Base-by-base conservation (phyloP, 1,140 invertebrate species). In the Drosophila sucinea region DNA sequence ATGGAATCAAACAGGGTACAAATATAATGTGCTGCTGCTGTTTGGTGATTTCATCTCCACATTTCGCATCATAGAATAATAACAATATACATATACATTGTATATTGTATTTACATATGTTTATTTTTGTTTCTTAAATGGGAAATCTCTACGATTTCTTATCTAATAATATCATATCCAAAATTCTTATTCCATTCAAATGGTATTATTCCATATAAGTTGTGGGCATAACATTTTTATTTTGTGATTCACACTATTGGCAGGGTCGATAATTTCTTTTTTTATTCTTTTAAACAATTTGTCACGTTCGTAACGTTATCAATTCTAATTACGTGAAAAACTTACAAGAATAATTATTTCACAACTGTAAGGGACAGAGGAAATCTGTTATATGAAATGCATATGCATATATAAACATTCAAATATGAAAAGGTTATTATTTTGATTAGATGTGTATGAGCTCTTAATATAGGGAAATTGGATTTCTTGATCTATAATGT, bases 41-140 rank as follows among this genome's bases (percentile, higher is more conserved):
- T 68, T 76, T 62, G 72, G 73, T 76, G 73, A 76, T 76, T 76
- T 76, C 72, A 76, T 76, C 17, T 58, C 11, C 38, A 17, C 11
- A 35, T 23, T 30, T 30, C 56, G 32, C 17, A 25, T 33, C 30
- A 56, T 33, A 44, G 17, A 41, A 25, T 32, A 51, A 57, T 17
- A 51, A 27, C 11, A 33, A 38, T 23, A 40, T 38, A 17, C 35
- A 47, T 32, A 40, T 40, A 11, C n/a, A 41, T 70, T 56, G 30
- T 47, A 58, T 35, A 40, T 35, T 44, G 38, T n/a, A 8, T 51
- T 1, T 27, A n/a, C 8, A 51, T 10, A 25, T 25, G 8, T 27
- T 51, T 23, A 51, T 27, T 51, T 8, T 51, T 51, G 25, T 51
- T 51, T 41, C n/a, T 41, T 1, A 7, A 41, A 3, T 4, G 10